Evolutionary conservation across 2,113 vertebrate genomes (phyloP).

Genomic region (Stictonetta naevosa): DNA sequence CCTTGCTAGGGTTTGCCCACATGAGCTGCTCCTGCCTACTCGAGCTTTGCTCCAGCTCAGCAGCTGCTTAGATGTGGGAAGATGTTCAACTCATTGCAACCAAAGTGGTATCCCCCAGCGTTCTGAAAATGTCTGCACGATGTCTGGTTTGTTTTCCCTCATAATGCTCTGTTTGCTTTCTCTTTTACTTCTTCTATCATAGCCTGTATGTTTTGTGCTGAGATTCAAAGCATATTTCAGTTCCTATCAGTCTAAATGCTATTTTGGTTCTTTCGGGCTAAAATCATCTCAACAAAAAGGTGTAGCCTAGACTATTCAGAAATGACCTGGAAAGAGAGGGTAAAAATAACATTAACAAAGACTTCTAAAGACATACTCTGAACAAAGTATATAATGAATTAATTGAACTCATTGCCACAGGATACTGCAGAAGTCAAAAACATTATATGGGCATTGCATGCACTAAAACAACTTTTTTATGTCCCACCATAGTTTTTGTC

Average conservation of each 20-base stretch:
- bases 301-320: not conserved
- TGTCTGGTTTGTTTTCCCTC: not conserved
- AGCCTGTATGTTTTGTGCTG: not conserved
- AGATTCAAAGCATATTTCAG: not conserved
- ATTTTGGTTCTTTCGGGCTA: not conserved
- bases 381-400: not conserved
- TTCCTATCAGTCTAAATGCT: not conserved
- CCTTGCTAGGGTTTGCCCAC: fast-evolving
- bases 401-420: not conserved
- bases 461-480: not conserved
- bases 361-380: not conserved
- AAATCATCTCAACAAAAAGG: not conserved
- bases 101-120: fast-evolving
- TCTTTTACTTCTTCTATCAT: not conserved
- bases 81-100: fast-evolving
- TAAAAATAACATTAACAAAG: not conserved
- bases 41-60: fast-evolving
- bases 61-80: fast-evolving
- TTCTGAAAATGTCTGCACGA: fast-evolving
- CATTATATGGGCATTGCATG: fast-evolving
- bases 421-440: not conserved
- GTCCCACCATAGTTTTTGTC: not conserved
- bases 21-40: not conserved
- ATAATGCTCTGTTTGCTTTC: not conserved
- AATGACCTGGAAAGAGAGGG: not conserved